Evolutionary conservation across 2,888 invertebrate genomes (phyloP), one percentile per base, ranked within the genome.

Genomic region (Sarcophaga rosellei): DNA sequence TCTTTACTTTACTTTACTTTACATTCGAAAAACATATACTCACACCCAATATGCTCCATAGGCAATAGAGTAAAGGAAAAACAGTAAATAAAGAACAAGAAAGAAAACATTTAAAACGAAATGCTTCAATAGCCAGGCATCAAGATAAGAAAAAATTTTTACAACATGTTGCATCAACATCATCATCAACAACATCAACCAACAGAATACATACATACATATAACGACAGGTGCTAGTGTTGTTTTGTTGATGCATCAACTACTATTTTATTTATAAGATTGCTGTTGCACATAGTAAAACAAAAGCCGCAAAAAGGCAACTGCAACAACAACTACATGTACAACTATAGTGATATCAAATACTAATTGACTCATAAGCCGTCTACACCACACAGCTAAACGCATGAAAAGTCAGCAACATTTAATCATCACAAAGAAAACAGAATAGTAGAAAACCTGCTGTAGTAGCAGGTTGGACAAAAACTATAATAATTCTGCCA

Each of bases 81-180:
- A 45, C 47, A 77, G 35, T 47, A 20, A 47, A 23, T 25, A 73
- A 63, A 5, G 44, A 23, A 59, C 12, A 35, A 21, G 17, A 57
- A 53, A 62, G 35, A 68, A 81, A 81, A 15, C 53, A 78, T 68
- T 78, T 59, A 74, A 47, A 57, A 62, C 44, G 78, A 75, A 82
- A 82, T 85, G 78, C 82, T 76, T 82, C 85, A 85, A 82, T 82
- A 85, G 82, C 79, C 82, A 75, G 53, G 61, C 25, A 85, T 72
- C 79, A 81, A 82, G 82, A 85, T 85, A 82, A 82, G 45, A 79
- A 23, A 75, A 47, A 80, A 69, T 76, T 44, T 66, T 12, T 69
- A 79, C 85, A 85, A 76, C 79, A 75, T 82, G 85, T 85, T 85
- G 82, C 82, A 85, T 85, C 82, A 85, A 85, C 79, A 82, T 68